Base-by-base conservation (phyloP, 2,797 vertebrate genomes). In the Saxicola maurus region DNA sequence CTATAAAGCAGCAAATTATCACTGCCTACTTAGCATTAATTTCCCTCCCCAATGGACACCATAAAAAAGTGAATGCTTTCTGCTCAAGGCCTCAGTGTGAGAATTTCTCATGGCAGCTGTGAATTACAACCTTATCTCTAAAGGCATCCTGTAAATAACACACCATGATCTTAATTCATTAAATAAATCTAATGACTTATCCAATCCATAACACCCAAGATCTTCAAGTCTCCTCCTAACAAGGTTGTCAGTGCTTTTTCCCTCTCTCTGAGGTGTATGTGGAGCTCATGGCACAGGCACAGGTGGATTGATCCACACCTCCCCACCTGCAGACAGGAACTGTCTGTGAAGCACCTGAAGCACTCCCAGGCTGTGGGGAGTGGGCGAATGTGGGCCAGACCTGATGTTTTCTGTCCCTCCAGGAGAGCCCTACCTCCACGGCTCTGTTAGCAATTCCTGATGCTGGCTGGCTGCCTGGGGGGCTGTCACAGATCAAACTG, bases 81-180 rank as follows among this genome's bases (percentile, higher is more conserved):
- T 95, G 86, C 90, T 94, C 92, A 89, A 94, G 93, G 87, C 74
- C 90, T 94, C 2, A 1, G 65, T 6, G 78, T 1, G 10, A 91
- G 91, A 86, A 76, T 92, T 91, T 84, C 72, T 69, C 28, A 1
- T 56, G 75, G 79, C 78, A 91, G 37, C 5, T 38, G 5, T 96
- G 95, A 97, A 87, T 96, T 96, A 96, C 91, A 89, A 3, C 91
- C 96, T 94, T 92, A 61, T 96, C 95, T 96, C 80, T 87, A 64
- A 86, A 91, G 68, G 35, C 53, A 31, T 61, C 76, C 83, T 92
- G 87, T 94, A 96, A 97, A 96, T 95, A 94, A 86, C 64, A 83
- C 3, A 0, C 48, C 77, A 93, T 69, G 89, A 55, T 84, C 85
- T 66, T 89, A 86, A 91, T 73, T 94, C 82, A 67, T 94, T 91